Percentiles rank a stretch among this genome's conserved stretches.
Evolutionary conservation across 2,888 invertebrate genomes (phyloP).

Genomic region (Stratiomys singularior): DNA sequence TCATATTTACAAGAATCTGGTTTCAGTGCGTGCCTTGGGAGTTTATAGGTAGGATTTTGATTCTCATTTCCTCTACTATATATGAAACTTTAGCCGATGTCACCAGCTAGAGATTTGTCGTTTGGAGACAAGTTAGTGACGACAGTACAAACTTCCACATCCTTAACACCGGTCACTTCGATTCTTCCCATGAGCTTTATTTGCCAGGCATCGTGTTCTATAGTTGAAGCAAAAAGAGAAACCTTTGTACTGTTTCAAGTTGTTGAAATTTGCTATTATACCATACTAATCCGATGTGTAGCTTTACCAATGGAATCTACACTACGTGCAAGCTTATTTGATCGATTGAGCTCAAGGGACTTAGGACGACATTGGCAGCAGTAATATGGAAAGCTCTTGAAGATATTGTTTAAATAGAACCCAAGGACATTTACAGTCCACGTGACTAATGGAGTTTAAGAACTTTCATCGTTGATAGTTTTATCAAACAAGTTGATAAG

Average conservation of each 20-base stretch:
- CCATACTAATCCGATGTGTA: conserved; percentile 2
- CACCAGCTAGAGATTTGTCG: neutral
- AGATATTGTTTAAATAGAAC: neutral
- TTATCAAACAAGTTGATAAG: no score
- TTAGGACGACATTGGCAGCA: neutral
- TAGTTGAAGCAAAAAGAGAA: neutral
- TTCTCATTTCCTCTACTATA: neutral
- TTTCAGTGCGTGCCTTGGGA: conserved; percentile 46
- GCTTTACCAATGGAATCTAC: neutral
- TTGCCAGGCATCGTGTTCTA: conserved; percentile 4
- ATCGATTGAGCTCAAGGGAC: conserved; percentile 18
- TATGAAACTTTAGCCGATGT: neutral
- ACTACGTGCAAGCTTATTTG: conserved; percentile 17
- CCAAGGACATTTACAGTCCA: neutral
- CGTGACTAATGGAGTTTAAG: neutral
- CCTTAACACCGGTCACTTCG: conserved; percentile 23
- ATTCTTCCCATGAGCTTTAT: conserved; percentile 5
- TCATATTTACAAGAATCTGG: conserved; percentile 21
- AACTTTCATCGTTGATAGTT: neutral
- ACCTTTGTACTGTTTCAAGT: conserved; percentile 8
- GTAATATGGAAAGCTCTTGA: neutral
- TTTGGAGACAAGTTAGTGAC: conserved; percentile 9
- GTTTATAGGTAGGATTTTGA: conserved; percentile 42
- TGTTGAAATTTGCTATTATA: conserved; percentile 37
- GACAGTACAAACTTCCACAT: neutral